Percentiles rank a stretch among this genome's conserved stretches.
Conservation (phyloP, 1,140 invertebrate species). For the Condylostylus longicornis region DNA sequence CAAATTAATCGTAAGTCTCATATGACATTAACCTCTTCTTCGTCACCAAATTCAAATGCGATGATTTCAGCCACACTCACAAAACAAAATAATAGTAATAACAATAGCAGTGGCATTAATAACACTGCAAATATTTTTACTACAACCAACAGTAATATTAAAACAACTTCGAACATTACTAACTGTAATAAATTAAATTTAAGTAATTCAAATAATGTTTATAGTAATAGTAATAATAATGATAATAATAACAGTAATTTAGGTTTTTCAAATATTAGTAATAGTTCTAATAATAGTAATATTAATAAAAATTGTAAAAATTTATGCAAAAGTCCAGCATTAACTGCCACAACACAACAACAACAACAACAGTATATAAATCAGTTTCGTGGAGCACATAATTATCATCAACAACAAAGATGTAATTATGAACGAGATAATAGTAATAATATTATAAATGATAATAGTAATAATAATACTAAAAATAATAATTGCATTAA, state of each 20-base stretch:
- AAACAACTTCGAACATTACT: too few species aligned
- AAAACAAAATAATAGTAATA: constrained; percentile 4
- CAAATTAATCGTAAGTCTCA: background rate
- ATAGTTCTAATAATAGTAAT: constrained; percentile 3
- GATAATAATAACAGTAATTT: background rate
- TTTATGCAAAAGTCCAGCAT: constrained; percentile 2
- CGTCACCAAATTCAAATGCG: constrained; percentile 9
- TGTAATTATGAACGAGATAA: too few species aligned
- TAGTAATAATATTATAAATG: constrained; percentile 6
- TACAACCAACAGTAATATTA: too few species aligned
- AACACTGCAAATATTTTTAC: too few species aligned
- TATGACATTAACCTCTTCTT: constrained; percentile 5
- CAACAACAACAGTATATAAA: background rate
- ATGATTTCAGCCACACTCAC: constrained; percentile 7
- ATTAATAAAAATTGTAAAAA: constrained; percentile 15
- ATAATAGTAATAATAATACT: constrained; percentile 5
- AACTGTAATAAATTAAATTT: too few species aligned
- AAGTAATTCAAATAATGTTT: too few species aligned
- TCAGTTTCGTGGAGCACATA: background rate
- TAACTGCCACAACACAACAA: background rate
- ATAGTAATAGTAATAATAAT: constrained; percentile 2
- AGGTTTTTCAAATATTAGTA: constrained; percentile 4
- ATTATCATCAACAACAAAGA: constrained; percentile 10
- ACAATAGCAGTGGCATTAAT: too few species aligned
- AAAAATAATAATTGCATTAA: constrained; percentile 4